Base-by-base conservation (phyloP, 2,888 invertebrate species). In the Drosophila cracens region DNA sequence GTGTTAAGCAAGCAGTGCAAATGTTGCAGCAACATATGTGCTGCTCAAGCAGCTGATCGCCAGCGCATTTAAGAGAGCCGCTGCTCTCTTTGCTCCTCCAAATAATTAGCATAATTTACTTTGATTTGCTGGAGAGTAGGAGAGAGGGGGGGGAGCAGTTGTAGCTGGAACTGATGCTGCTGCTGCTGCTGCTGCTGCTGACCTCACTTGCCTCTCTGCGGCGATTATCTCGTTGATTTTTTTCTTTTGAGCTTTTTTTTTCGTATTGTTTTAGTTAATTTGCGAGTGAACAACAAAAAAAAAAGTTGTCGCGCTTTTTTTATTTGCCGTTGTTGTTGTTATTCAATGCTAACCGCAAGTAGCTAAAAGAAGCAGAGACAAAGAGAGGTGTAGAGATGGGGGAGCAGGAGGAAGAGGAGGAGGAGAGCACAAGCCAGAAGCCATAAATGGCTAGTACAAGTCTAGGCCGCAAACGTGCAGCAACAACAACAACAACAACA, bases 381-480 rank as follows among this genome's bases (percentile, higher is more conserved):
- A 51, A 46, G 43, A 52, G 52, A 34, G 34, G 27, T 49, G 25
- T 2, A 46, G 8, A 16, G 52, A 21, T 13, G 16, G n/a, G 21
- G 13, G 21, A 59, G 18, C 36, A 51, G 36, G 3, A 16, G 40
- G 40, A n/a, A n/a, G 10, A 40, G 16, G 6, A 11, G 43, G 61
- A 27, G 59, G 43, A 43, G 48, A 33, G 49, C 48, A 51, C 29
- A 52, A 67, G 76, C 70, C 89, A 79, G 90, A 87, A 87, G 87
- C 87, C 87, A 87, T 87, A 87, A 88, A 90, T 85, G 87, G 87
- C 80, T 83, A 87, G 83, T 83, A 86, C 90, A 81, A 87, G 88
- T 88, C 90, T 80, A 87, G 82, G 76, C 83, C 64, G 68, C 71
- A 78, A 75, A 57, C 16, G 33, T 48, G 49, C 36, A 27, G n/a